phyloP scores from a whole-genome alignment of 2,797 vertebrate genomes.

The Chromis chromis region DNA sequence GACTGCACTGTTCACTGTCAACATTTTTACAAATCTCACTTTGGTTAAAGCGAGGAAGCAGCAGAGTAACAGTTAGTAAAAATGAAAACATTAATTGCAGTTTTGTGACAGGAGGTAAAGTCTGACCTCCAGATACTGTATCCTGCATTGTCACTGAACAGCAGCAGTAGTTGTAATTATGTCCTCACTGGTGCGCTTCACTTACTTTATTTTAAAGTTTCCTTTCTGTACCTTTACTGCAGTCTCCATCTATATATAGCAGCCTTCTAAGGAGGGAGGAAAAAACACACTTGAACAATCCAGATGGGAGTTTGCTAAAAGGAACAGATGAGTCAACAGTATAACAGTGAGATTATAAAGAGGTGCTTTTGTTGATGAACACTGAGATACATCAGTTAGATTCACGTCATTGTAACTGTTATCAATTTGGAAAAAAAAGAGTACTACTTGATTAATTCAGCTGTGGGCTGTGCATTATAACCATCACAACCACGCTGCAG shows the following conservation, averaged over 20 bases:
- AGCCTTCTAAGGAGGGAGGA: not conserved
- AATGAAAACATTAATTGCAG: too few relatives aligned
- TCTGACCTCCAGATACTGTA: not conserved
- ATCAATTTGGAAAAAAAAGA: not conserved
- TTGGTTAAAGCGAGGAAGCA: not conserved
- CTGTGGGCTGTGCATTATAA: not conserved
- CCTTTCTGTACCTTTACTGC: not conserved
- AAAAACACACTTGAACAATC: not conserved
- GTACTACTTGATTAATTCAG: conserved; percentile 1
- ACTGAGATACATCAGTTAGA: not conserved
- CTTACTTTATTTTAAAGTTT: not conserved
- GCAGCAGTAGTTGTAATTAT: not conserved
- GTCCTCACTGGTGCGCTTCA: not conserved
- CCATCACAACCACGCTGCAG: not conserved
- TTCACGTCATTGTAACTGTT: not conserved
- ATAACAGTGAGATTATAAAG: not conserved
- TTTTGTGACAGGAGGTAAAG: too few relatives aligned
- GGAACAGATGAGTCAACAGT: not conserved
- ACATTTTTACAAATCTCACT: too few relatives aligned
- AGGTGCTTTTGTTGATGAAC: not conserved
- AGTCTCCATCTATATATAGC: not conserved
- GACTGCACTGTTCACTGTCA: too few relatives aligned
- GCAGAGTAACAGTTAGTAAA: not conserved
- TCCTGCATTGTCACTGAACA: not conserved
- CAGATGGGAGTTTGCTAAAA: not conserved